These are phyloP conservation scores for Poecile montanus DNA, from an alignment of 2,797 vertebrate species.

Conservation along the genomic window DNA sequence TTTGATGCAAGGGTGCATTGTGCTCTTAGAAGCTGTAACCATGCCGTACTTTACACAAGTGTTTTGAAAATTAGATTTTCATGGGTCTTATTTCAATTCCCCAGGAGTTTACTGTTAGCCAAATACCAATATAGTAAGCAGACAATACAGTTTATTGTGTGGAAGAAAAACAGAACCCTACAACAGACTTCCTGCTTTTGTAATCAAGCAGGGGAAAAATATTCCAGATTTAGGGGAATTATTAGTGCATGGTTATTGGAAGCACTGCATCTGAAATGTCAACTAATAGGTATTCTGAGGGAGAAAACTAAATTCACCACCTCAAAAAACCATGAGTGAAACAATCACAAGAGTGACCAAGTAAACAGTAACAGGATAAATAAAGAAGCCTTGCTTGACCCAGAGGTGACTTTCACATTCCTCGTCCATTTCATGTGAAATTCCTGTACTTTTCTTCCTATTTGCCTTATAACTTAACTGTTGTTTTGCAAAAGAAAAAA, in stretches of 20 bases:
- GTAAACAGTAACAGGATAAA: background rate
- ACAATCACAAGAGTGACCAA: background rate
- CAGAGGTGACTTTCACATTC: background rate
- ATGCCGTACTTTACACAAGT: slow-evolving; percentile 73
- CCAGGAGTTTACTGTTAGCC: slow-evolving; percentile 73
- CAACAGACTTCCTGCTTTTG: slow-evolving; percentile 79
- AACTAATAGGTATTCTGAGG: slow-evolving; percentile 30
- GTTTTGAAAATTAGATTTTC: slow-evolving; percentile 77
- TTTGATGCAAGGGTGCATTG: slow-evolving; percentile 13
- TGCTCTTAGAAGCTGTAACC: slow-evolving; percentile 61
- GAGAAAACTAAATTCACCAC: background rate
- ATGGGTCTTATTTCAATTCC: slow-evolving; percentile 74
- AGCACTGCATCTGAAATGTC: slow-evolving; percentile 48
- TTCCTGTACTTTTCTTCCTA: background rate
- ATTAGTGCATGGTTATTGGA: slow-evolving; percentile 69
- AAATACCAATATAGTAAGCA: slow-evolving; percentile 74
- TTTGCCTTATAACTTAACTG: background rate
- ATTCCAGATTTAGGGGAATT: slow-evolving; percentile 61
- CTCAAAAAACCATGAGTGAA: background rate
- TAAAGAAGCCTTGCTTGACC: background rate
- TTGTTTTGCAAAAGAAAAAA: background rate
- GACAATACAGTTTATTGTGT: slow-evolving; percentile 78
- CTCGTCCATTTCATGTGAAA: background rate
- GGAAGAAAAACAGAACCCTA: slow-evolving; percentile 79
- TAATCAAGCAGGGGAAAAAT: slow-evolving; percentile 68